Conservation (phyloP, 2,888 invertebrate genomes). For the Caenorhabditis japonica region DNA sequence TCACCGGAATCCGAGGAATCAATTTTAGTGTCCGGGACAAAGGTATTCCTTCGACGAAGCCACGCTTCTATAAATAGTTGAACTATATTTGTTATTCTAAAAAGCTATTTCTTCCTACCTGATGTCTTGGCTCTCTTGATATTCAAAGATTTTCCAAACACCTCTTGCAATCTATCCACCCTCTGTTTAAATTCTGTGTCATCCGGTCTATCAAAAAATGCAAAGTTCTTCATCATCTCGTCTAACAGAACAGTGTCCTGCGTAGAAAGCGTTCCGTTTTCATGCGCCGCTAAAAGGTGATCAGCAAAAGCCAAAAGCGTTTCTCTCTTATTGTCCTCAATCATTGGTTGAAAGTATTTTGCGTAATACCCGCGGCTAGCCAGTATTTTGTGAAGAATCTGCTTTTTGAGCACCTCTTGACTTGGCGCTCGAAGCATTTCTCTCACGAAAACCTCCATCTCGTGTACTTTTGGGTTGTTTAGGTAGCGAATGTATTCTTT, state of each 20-base stretch:
- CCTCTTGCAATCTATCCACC: slow-evolving; percentile 5
- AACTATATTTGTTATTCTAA: too few relatives aligned
- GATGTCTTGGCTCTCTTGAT: too few relatives aligned
- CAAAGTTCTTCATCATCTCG: slow-evolving; percentile 6
- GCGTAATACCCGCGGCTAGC: slow-evolving; percentile 15
- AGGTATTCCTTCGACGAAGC: too few relatives aligned
- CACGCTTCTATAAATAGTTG: too few relatives aligned
- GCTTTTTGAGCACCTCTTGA: slow-evolving; percentile 21
- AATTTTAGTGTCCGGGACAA: too few relatives aligned
- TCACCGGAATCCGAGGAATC: too few relatives aligned
- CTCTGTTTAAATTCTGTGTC: slow-evolving; percentile 10
- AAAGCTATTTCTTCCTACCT: too few relatives aligned
- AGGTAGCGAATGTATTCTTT: slow-evolving; percentile 9
- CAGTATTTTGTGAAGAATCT: slow-evolving; percentile 27
- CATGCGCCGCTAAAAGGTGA: slow-evolving; percentile 15
- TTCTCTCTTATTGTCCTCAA: slow-evolving; percentile 15
- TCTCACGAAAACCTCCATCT: not conserved
- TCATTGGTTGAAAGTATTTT: slow-evolving; percentile 17
- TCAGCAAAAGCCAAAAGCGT: slow-evolving; percentile 10
- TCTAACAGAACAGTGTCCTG: not conserved
- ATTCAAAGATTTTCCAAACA: slow-evolving; percentile 8
- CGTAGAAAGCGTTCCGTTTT: slow-evolving; percentile 11
- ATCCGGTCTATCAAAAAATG: slow-evolving; percentile 23
- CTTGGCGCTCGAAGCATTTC: slow-evolving; percentile 22
- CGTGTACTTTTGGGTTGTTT: slow-evolving; percentile 1